Percentiles rank a stretch among this genome's conserved stretches.
These are phyloP conservation scores for Crax fasciolata DNA, from an alignment of 2,797 vertebrate species.

Conservation along the genomic window DNA sequence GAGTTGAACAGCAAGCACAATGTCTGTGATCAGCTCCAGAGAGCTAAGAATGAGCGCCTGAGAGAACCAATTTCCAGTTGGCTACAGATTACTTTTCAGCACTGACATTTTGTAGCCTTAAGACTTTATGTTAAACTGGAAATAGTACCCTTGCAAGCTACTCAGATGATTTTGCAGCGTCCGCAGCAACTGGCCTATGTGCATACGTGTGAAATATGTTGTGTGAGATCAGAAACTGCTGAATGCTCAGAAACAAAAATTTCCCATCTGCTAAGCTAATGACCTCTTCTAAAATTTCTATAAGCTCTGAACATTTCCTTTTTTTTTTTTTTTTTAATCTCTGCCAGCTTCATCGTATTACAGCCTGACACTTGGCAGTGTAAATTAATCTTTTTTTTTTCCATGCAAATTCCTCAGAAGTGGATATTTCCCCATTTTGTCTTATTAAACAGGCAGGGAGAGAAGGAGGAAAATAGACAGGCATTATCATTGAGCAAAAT, in stretches of 20 bases:
- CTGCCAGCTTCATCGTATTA: conserved; percentile 66
- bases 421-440: conserved; percentile 44
- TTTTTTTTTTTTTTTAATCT: conserved; percentile 45
- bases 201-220: not conserved
- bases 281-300: conserved; percentile 55
- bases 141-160: not conserved
- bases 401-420: not conserved
- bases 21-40: not conserved
- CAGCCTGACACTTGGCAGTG: conserved; percentile 37
- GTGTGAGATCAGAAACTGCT: not conserved
- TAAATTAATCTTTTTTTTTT: conserved; percentile 69
- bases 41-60: fast-evolving
- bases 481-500: not conserved
- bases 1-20: not conserved
- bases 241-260: conserved; percentile 23
- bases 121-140: not conserved
- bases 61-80: not conserved
- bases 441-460: conserved; percentile 35
- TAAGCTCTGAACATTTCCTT: conserved; percentile 53
- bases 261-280: conserved; percentile 18
- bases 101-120: not conserved
- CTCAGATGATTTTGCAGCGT: not conserved
- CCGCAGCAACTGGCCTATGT: not conserved
- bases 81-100: not conserved
- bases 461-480: not conserved